A percentile compares a stretch with the other conserved stretches of the same genome.
Evolutionary conservation across 37 sponge, comb jelly and placozoan genomes (phyloP).

Genomic region (Hormiphora californensis): DNA sequence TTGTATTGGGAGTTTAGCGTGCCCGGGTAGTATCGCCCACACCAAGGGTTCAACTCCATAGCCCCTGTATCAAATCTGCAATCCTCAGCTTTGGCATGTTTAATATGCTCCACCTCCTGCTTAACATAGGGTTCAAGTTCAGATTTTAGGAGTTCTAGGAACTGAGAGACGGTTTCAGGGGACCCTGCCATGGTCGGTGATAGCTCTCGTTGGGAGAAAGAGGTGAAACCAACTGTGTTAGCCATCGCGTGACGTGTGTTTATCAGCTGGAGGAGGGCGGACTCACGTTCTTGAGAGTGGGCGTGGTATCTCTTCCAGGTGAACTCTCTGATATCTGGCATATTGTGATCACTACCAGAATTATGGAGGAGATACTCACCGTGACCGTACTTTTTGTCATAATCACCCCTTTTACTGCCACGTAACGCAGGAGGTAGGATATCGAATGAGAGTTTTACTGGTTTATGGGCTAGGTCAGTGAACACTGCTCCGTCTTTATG

Average conservation of each 20-base stretch:
- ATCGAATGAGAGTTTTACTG: not conserved
- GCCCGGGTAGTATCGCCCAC: conserved; percentile 53
- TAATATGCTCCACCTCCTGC: conserved; percentile 58
- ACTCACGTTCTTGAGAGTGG: not conserved
- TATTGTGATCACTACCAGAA: not conserved
- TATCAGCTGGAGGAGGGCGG: conserved; percentile 59
- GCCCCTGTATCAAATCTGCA: not conserved
- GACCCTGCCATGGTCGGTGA: conserved; percentile 64
- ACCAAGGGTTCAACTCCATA: conserved; percentile 61
- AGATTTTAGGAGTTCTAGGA: conserved; percentile 61
- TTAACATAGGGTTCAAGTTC: conserved; percentile 62
- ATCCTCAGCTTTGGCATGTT: not conserved
- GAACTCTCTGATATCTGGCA: conserved; percentile 56
- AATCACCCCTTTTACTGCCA: no score
- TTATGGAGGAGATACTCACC: not conserved
- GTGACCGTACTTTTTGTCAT: not conserved
- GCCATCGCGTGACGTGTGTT: conserved; percentile 66
- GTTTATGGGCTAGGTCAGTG: not conserved
- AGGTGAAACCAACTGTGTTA: conserved; percentile 61
- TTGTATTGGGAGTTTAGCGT: conserved; percentile 22
- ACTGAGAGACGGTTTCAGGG: conserved; percentile 61
- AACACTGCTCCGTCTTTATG: not conserved
- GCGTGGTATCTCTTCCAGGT: conserved; percentile 59
- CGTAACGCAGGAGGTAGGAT: not conserved
- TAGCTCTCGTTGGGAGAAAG: conserved; percentile 69